Evolutionary conservation across 1,140 invertebrate genomes (phyloP), one percentile per base, ranked within the genome.

Genomic region (Eriocheir sinensis): DNA sequence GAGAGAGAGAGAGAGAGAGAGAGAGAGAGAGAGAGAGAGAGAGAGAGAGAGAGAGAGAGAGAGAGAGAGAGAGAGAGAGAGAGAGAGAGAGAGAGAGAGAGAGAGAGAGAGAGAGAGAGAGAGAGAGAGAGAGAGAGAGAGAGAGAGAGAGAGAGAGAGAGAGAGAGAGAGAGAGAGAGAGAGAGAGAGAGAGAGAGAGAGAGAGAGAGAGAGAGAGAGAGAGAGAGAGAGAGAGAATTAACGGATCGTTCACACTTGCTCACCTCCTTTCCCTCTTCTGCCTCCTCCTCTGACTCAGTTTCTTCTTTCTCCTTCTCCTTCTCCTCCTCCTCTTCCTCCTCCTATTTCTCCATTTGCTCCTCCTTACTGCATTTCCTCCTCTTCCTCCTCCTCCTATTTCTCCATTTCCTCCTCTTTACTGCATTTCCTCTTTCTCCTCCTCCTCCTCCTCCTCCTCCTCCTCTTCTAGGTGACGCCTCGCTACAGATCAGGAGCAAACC

Each of bases 121-220:
- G 60, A 72, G 60, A 15, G 30, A 34, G 4, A 4, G 81, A 34
- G 36, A 83, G 30, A 34, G 36, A 83, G 30, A 83, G 36, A 32
- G 36, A 38, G 81, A 83, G 36, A 83, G 81, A 83, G 81, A 38
- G 36, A 83, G 81, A 38, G 36, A 83, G 81, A 83, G 81, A 83
- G 81, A 83, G 81, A 38, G 36, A 83, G 30, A 83, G 36, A 34
- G 81, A 83, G 81, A 38, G 81, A 83, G 81, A 34, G 30, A 34
- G 30, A 83, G 81, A 34, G 36, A 83, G 30, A 34, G 36, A 83
- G 30, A 83, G 36, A 32, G 36, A 38, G 81, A 83, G 36, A 83
- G 81, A 83, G 81, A 38, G 36, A 83, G 36, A 38, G 81, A 83
- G 36, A 38, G 36, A 83, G 81, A 83, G 36, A 34, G 81, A 83